Evolutionary conservation across 2,797 vertebrate species (phyloP), one percentile per base, ranked within the genome.

Genomic region (Molossus molossus): DNA sequence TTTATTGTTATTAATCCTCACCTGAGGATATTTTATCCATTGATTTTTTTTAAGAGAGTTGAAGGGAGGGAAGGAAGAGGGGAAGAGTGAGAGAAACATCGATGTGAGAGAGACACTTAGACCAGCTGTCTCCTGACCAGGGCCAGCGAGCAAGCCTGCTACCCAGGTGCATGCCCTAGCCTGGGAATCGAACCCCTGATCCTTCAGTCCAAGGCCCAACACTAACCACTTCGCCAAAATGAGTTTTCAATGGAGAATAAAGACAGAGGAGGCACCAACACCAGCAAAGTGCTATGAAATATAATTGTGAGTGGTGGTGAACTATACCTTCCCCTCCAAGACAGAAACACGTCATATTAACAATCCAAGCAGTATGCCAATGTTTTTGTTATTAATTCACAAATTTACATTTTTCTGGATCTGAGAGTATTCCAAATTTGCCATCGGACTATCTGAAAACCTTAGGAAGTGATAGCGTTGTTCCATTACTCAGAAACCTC

Each of bases 381-480:
- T 67, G 91, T 87, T 25, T 14, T 96, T 88, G 13, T 70, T 58
- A 90, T 48, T 86, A 89, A 94, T 91, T 90, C 45, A 88, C 6
- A 96, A 83, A 15, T 84, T 92, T 93, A 21, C 27, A 55, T 91
- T 15, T 55, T 11, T 65, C 4, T 69, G 11, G 9, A 87, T 69
- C 40, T 84, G 23, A 72, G 29, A 0, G 17, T 58, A 48, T 90
- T 83, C 60, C 15, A 82, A 70, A 77, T 92, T 88, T 94, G 2
- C 33, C 18, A 4, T 64, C 67, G 20, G 29, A 53, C 50, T 93
- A 21, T 83, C 8, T 55, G 55, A 72, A 95, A 95, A 85, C 12
- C 29, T 73, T 77, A 79, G 37, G 29, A 76, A 97, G 72, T n/a
- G 25, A 57, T 25, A 62, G 9, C 1, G 13, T 14, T 88, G 3